Percentiles rank a stretch among this genome's conserved stretches.
Evolutionary conservation across 2,113 vertebrate species (phyloP).

Genomic region (Melanostigma gelatinosum): DNA sequence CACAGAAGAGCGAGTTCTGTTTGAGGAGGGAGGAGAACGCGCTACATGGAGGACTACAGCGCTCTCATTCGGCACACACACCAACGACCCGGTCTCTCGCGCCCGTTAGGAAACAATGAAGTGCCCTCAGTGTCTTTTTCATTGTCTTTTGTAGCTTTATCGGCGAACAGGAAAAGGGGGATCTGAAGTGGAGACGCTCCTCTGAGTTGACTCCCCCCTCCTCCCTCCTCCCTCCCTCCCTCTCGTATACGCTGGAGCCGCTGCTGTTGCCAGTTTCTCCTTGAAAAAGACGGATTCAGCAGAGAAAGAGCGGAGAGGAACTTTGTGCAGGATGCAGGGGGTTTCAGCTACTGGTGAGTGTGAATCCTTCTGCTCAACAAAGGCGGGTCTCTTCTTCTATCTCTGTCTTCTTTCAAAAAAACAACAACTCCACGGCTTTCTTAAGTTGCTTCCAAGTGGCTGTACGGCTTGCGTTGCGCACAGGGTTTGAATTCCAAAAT

Average conservation of each 20-base stretch:
- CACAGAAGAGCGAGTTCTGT: conserved; percentile 61
- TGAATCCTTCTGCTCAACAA: background rate
- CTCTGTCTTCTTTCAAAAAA: background rate
- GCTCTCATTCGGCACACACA: conserved; percentile 19
- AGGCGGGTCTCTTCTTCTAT: background rate
- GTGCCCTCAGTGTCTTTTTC: conserved; percentile 9
- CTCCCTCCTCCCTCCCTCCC: background rate
- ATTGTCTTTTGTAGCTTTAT: background rate
- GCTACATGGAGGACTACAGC: conserved; percentile 43
- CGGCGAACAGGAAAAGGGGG: conserved; percentile 39
- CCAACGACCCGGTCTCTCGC: conserved; percentile 35
- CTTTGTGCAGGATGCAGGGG: conserved; percentile 78
- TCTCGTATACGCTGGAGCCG: conserved; percentile 33
- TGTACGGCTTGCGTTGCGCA: conserved; percentile 37
- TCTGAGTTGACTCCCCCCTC: conserved; percentile 37
- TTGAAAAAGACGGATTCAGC: conserved; percentile 48
- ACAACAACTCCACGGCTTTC: conserved; percentile 17
- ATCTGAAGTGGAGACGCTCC: conserved; percentile 58
- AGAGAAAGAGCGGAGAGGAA: conserved; percentile 50
- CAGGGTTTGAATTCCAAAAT: conserved; percentile 66
- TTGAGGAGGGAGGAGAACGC: conserved; percentile 67
- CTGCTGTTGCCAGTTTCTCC: conserved; percentile 55
- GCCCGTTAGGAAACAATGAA: conserved; percentile 36
- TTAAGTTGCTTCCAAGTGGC: conserved; percentile 56
- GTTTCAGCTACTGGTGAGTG: conserved; percentile 77